Percentiles rank a stretch among this genome's conserved stretches.
phyloP scores from a whole-genome alignment of 2,113 vertebrate genomes.

The Eptesicus fuscus region DNA sequence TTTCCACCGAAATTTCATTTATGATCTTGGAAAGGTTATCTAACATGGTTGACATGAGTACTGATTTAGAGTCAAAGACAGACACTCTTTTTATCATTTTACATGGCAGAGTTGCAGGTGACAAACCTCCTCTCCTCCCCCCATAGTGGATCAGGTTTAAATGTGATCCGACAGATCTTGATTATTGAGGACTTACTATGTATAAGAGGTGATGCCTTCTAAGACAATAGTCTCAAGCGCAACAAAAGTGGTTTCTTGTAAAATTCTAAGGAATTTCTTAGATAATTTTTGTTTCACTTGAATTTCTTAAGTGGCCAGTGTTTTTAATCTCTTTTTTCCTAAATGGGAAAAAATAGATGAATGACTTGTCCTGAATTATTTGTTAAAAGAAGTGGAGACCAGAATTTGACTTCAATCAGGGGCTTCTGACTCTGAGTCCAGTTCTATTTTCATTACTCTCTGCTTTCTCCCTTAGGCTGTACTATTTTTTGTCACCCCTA shows the following conservation, averaged over 20 bases:
- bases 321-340: background rate
- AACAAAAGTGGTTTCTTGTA: background rate
- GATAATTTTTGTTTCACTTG: background rate
- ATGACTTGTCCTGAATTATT: background rate
- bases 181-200: background rate
- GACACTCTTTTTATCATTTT: background rate
- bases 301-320: background rate
- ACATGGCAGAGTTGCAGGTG: background rate
- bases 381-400: background rate
- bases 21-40: background rate
- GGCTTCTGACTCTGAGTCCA: background rate
- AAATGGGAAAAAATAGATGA: background rate
- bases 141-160: background rate
- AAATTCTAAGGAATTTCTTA: slow-evolving; percentile 17
- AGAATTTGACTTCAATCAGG: background rate
- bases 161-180: background rate
- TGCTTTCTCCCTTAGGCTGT: background rate
- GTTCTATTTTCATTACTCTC: background rate
- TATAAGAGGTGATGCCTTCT: background rate
- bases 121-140: background rate
- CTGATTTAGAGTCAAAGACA: background rate
- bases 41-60: background rate
- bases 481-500: background rate
- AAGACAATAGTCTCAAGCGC: background rate
- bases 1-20: background rate